Conservation (phyloP, 1,140 invertebrate genomes). For the Homalodisca vitripennis region DNA sequence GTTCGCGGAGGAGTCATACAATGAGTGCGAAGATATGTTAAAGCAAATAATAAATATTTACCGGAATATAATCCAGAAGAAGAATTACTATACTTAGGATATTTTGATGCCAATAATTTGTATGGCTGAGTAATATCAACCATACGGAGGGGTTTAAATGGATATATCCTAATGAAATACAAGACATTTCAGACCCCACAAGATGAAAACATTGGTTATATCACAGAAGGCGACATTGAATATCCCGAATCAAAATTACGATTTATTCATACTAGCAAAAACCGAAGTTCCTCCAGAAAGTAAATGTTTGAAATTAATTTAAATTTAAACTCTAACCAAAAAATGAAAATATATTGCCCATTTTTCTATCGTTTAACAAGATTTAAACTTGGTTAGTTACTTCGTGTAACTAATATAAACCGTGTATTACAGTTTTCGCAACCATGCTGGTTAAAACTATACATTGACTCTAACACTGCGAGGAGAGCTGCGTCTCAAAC, state of each 20-base stretch:
- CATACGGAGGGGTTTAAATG: constrained; percentile 26
- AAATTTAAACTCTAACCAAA: background rate
- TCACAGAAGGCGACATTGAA: constrained; percentile 26
- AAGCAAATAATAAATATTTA: background rate
- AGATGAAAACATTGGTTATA: background rate
- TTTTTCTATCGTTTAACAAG: background rate
- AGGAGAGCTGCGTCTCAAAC: background rate
- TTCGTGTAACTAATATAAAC: constrained; percentile 17
- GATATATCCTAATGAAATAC: background rate
- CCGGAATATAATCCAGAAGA: background rate
- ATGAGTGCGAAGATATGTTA: background rate
- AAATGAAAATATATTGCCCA: background rate
- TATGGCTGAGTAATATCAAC: constrained; percentile 24
- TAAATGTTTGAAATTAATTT: background rate
- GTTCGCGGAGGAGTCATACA: background rate
- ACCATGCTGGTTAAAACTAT: background rate
- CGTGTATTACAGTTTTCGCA: too few species aligned
- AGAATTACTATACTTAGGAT: constrained; percentile 37
- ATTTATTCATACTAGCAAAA: constrained; percentile 15
- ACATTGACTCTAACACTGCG: constrained; percentile 12
- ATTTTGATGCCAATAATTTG: constrained; percentile 41
- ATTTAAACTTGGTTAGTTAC: background rate
- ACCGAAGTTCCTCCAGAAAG: background rate
- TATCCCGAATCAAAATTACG: constrained; percentile 20
- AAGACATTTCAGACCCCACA: background rate